These are phyloP conservation scores for Aix galericulata DNA, from an alignment of 2,113 vertebrate species.

Conservation along the genomic window DNA sequence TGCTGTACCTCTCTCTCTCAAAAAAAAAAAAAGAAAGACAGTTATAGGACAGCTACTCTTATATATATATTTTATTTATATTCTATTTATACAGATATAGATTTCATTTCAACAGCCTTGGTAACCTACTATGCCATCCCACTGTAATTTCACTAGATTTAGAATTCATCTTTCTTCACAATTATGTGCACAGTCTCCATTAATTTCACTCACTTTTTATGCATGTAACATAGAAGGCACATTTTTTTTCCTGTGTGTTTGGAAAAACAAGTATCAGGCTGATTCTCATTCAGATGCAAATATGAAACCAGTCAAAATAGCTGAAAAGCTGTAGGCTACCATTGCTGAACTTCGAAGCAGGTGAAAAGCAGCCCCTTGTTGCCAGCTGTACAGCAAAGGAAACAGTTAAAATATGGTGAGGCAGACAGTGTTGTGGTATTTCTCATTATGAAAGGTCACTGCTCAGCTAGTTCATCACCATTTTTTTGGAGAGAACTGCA, in stretches of 20 bases:
- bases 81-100: no score
- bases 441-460: conserved; percentile 76
- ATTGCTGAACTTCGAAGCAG: not conserved
- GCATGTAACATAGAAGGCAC: not conserved
- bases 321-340: not conserved
- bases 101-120: not conserved
- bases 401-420: conserved; percentile 64
- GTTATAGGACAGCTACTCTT: not conserved
- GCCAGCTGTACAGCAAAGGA: conserved; percentile 27
- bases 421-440: conserved; percentile 65
- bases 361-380: conserved; percentile 26
- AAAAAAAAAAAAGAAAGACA: not conserved
- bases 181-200: not conserved
- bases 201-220: not conserved
- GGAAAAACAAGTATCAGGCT: not conserved
- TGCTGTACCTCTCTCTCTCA: not conserved
- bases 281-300: conserved; percentile 12
- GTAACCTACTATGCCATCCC: not conserved
- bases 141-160: not conserved
- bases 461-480: conserved; percentile 68
- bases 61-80: no score
- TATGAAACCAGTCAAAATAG: not conserved
- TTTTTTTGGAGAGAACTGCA: conserved; percentile 59
- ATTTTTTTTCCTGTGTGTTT: not conserved
- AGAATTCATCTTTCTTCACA: not conserved